Percentiles rank a stretch among this genome's conserved stretches.
phyloP scores from a whole-genome alignment of 2,888 invertebrate genomes.

The Oscheius sp. region DNA sequence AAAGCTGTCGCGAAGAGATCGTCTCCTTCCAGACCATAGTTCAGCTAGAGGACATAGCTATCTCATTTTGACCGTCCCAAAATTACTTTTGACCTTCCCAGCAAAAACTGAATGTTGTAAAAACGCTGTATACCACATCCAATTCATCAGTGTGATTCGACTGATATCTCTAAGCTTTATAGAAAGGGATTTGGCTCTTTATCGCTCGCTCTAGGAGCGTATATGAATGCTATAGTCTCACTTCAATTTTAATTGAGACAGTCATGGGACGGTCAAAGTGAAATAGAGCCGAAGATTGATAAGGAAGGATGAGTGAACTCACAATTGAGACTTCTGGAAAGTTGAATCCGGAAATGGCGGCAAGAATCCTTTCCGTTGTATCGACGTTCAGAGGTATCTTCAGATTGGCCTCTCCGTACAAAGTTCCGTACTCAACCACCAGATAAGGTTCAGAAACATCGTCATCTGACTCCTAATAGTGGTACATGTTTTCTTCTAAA shows the following conservation, averaged over 20 bases:
- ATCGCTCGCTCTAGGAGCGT: too few relatives aligned
- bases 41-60: background rate
- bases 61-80: too few relatives aligned
- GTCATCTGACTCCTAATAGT: background rate
- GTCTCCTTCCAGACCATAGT: slow-evolving; percentile 3
- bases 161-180: too few relatives aligned
- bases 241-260: too few relatives aligned
- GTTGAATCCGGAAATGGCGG: slow-evolving; percentile 14
- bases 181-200: too few relatives aligned
- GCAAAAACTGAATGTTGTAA: too few relatives aligned
- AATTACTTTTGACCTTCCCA: too few relatives aligned
- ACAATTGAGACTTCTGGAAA: slow-evolving; percentile 21
- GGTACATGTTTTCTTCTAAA: background rate
- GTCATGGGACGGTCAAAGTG: too few relatives aligned
- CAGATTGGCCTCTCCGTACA: slow-evolving; percentile 6
- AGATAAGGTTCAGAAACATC: background rate
- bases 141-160: too few relatives aligned
- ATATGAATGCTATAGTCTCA: too few relatives aligned
- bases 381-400: background rate
- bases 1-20: background rate
- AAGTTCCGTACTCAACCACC: slow-evolving; percentile 1
- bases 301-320: background rate
- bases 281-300: too few relatives aligned
- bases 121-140: too few relatives aligned
- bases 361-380: background rate